Conservation (phyloP, 2,113 vertebrate genomes). For the Odobenus rosmarus region DNA sequence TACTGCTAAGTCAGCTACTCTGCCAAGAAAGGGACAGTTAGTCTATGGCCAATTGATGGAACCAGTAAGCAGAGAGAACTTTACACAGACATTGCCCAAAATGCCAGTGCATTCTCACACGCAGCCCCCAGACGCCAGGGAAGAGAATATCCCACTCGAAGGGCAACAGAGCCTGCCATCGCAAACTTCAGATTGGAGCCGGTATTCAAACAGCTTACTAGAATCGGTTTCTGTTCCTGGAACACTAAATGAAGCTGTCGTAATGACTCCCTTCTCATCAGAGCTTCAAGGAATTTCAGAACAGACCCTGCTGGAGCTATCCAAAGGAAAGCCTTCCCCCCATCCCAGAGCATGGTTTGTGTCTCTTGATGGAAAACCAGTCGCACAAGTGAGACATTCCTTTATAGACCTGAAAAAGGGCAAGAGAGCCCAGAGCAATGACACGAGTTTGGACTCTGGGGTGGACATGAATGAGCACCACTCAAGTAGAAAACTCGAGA, state of each 20-base stretch:
- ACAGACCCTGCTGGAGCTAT: conserved; percentile 93
- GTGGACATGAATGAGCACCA: conserved; percentile 98
- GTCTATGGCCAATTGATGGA: conserved; percentile 90
- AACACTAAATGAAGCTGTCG: conserved; percentile 94
- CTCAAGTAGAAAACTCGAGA: conserved; percentile 88
- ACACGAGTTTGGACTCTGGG: conserved; percentile 97
- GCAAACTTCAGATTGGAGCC: conserved; percentile 89
- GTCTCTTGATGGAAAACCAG: conserved; percentile 95
- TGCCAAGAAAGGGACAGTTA: conserved; percentile 90
- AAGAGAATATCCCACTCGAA: conserved; percentile 86
- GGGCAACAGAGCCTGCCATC: conserved; percentile 88
- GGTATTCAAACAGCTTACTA: conserved; percentile 91
- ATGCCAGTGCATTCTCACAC: conserved; percentile 84
- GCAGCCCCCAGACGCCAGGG: conserved; percentile 87
- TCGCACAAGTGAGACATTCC: conserved; percentile 95
- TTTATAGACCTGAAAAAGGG: conserved; percentile 94
- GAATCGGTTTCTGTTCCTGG: conserved; percentile 97
- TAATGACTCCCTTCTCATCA: conserved; percentile 91
- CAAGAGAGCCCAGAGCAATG: conserved; percentile 93
- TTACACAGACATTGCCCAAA: conserved; percentile 93
- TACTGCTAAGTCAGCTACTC: conserved; percentile 91
- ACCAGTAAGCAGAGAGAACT: conserved; percentile 87
- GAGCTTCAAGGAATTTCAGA: conserved; percentile 97
- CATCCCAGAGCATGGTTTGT: conserved; percentile 97
- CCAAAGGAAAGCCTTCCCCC: conserved; percentile 91